Percentiles rank a stretch among this genome's conserved stretches.
Conservation (phyloP, 1,140 invertebrate genomes). For the Brevipalpus yothersi region DNA sequence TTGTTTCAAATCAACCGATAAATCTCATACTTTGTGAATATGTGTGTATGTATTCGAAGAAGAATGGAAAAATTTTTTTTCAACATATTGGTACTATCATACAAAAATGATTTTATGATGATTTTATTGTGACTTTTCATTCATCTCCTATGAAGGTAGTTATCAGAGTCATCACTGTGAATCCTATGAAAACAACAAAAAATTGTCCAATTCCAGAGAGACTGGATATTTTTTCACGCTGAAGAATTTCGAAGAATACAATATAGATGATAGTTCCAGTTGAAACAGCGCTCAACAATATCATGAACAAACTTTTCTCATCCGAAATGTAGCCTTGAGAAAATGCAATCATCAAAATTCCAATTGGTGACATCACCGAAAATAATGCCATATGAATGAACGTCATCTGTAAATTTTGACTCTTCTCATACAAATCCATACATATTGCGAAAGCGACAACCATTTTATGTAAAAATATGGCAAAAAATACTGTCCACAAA, state of each 20-base stretch:
- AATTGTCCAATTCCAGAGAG: slow-evolving; percentile 5
- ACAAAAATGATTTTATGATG: no score
- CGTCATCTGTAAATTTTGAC: neutral
- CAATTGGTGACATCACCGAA: neutral
- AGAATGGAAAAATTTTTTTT: no score
- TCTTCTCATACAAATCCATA: neutral
- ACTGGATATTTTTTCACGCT: slow-evolving; percentile 15
- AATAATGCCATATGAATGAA: neutral
- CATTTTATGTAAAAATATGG: slow-evolving; percentile 45
- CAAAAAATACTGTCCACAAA: slow-evolving; percentile 53
- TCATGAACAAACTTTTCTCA: neutral
- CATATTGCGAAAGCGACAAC: neutral
- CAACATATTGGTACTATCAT: no score
- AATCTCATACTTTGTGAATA: no score
- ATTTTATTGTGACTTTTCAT: neutral
- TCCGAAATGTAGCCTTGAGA: neutral
- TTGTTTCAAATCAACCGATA: no score
- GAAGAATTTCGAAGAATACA: slow-evolving; percentile 70
- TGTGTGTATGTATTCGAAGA: no score
- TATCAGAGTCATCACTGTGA: slow-evolving; percentile 4
- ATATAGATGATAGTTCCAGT: slow-evolving; percentile 75
- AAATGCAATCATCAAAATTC: slow-evolving; percentile 3
- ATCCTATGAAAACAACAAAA: slow-evolving; percentile 7
- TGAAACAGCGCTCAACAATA: slow-evolving; percentile 28
- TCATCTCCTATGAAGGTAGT: neutral